A percentile compares a stretch with the other conserved stretches of the same genome.
Evolutionary conservation across 2,797 vertebrate species (phyloP).

Genomic region (Hippopotamyrus pictus): DNA sequence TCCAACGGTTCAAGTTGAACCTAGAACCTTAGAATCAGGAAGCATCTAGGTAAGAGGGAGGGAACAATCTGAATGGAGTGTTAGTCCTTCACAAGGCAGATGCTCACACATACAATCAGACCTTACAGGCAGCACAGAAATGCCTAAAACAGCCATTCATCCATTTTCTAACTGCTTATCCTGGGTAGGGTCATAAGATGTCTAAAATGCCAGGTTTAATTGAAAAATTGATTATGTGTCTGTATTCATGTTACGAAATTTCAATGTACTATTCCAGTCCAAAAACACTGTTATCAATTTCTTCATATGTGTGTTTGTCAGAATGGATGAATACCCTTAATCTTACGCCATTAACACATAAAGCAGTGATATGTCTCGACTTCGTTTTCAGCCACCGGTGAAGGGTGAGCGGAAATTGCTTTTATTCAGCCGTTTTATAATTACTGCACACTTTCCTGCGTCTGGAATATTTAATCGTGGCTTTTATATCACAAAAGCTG

Average conservation of each 20-base stretch:
- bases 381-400: background rate
- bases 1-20: background rate
- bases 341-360: background rate
- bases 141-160: background rate
- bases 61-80: background rate
- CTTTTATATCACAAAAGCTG: slow-evolving; percentile 15
- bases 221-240: background rate
- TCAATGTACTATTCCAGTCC: background rate
- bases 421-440: background rate
- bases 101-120: background rate
- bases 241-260: background rate
- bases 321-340: background rate
- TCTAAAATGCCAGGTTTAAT: background rate
- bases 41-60: background rate
- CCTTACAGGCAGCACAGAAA: background rate
- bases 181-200: background rate
- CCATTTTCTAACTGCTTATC: background rate
- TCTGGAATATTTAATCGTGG: background rate
- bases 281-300: background rate
- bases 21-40: background rate
- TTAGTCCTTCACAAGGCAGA: background rate
- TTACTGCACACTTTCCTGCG: background rate
- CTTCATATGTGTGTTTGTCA: background rate
- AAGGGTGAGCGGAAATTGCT: background rate
- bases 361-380: background rate